Evolutionary conservation across 2,113 vertebrate genomes (phyloP).

Genomic region (Pholis gunnellus): DNA sequence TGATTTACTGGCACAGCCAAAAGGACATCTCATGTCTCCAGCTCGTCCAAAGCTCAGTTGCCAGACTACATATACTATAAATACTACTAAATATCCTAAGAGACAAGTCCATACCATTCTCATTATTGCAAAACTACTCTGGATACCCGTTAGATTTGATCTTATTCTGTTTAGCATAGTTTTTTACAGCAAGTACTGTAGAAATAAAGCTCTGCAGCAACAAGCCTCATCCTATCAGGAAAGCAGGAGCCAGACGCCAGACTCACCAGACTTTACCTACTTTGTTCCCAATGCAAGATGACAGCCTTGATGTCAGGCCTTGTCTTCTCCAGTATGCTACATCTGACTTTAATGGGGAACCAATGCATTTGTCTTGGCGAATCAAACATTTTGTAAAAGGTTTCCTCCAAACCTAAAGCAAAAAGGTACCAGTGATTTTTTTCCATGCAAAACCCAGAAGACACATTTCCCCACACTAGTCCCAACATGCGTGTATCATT

Average conservation of each 20-base stretch:
- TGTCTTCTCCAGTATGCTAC: conserved; percentile 40
- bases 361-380: conserved; percentile 51
- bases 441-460: conserved; percentile 34
- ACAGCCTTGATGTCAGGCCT: conserved; percentile 60
- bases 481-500: conserved; percentile 43
- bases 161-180: not conserved
- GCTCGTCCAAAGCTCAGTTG: not conserved
- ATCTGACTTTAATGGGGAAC: conserved; percentile 58
- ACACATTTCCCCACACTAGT: conserved; percentile 2
- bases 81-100: not conserved
- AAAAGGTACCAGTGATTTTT: conserved; percentile 12
- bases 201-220: conserved; percentile 16
- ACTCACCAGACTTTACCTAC: conserved; percentile 40
- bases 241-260: not conserved
- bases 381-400: conserved; percentile 54
- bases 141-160: not conserved
- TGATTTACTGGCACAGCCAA: not conserved
- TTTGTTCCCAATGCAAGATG: conserved; percentile 59
- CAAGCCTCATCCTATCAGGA: not conserved
- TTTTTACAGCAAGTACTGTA: not conserved
- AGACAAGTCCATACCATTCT: not conserved
- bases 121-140: not conserved
- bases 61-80: not conserved
- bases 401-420: conserved; percentile 18
- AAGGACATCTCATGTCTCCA: not conserved